Conservation (phyloP, 2,888 invertebrate species). For the Mythimna ferrago region DNA sequence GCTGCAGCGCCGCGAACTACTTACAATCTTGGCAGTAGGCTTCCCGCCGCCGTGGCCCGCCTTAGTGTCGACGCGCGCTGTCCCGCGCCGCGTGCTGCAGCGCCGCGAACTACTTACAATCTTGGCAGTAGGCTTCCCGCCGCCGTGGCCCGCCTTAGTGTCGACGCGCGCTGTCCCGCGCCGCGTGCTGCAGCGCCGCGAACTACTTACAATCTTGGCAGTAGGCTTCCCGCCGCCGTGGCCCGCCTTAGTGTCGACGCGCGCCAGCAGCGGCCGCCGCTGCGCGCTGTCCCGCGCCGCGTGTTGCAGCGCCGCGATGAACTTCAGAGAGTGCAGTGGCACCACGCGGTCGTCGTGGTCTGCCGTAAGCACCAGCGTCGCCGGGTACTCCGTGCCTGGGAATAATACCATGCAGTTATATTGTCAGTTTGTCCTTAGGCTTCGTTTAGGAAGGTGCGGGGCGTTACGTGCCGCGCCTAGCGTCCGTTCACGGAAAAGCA, state of each 20-base stretch:
- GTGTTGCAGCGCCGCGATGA: slow-evolving; percentile 97
- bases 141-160: slow-evolving; percentile 92
- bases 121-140: slow-evolving; percentile 99
- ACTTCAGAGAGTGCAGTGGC: slow-evolving; percentile 98
- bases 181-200: slow-evolving; percentile 90
- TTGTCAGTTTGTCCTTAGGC: not conserved
- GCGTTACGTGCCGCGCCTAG: too few relatives aligned
- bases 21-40: too few relatives aligned
- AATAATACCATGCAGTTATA: not conserved
- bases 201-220: slow-evolving; percentile 93
- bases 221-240: slow-evolving; percentile 99
- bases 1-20: too few relatives aligned
- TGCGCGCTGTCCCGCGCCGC: slow-evolving; percentile 91
- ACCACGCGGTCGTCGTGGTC: slow-evolving; percentile 99
- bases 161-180: slow-evolving; percentile 93
- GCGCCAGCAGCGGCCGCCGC: slow-evolving; percentile 96
- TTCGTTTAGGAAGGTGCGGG: too few relatives aligned
- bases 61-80: too few relatives aligned
- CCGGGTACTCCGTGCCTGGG: slow-evolving; percentile 94
- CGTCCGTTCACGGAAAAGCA: too few relatives aligned
- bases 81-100: too few relatives aligned
- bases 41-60: too few relatives aligned
- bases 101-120: slow-evolving; percentile 87
- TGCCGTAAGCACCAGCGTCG: slow-evolving; percentile 97
- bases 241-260: slow-evolving; percentile 98